A percentile compares a stretch with the other conserved stretches of the same genome.
Evolutionary conservation across 2,797 vertebrate genomes (phyloP).

Genomic region (Parauchenoglanis punctatus): DNA sequence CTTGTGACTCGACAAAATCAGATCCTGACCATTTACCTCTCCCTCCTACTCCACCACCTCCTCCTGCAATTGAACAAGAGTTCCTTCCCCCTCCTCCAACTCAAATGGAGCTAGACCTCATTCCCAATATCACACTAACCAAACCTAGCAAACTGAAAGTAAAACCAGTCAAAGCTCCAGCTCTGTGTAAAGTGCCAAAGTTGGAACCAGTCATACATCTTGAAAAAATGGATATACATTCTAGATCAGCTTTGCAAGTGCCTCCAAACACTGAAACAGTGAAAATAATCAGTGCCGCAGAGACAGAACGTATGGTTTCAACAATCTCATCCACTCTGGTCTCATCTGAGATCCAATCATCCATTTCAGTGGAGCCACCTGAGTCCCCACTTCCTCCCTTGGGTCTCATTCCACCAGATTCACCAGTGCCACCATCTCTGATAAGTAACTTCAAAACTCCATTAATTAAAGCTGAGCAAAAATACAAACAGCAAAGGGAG

Average conservation of each 20-base stretch:
- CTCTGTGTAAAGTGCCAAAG: slow-evolving; percentile 74
- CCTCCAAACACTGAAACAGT: slow-evolving; percentile 39
- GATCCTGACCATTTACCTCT: slow-evolving; percentile 74
- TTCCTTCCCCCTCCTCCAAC: slow-evolving; percentile 77
- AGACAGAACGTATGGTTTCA: slow-evolving; percentile 55
- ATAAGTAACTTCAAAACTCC: slow-evolving; percentile 87
- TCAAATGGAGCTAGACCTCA: slow-evolving; percentile 73
- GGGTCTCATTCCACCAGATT: slow-evolving; percentile 81
- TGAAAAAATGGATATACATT: slow-evolving; percentile 57
- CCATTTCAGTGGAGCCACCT: slow-evolving; percentile 55
- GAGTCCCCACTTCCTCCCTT: slow-evolving; percentile 69
- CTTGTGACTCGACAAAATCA: slow-evolving; percentile 68
- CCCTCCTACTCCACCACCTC: slow-evolving; percentile 59
- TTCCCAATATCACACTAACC: slow-evolving; percentile 65
- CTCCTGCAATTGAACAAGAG: slow-evolving; percentile 64
- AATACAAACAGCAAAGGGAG: slow-evolving; percentile 79
- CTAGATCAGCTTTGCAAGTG: slow-evolving; percentile 47
- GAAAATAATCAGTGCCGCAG: slow-evolving; percentile 56
- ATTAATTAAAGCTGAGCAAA: slow-evolving; percentile 91
- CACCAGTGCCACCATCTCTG: slow-evolving; percentile 70
- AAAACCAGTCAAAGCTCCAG: slow-evolving; percentile 73
- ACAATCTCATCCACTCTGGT: slow-evolving; percentile 56
- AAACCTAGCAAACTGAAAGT: slow-evolving; percentile 72
- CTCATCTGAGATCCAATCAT: slow-evolving; percentile 61
- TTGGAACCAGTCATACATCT: slow-evolving; percentile 72